These are phyloP conservation scores for Leptopilina syphax DNA, from an alignment of 2,888 invertebrate species.

Conservation along the genomic window DNA sequence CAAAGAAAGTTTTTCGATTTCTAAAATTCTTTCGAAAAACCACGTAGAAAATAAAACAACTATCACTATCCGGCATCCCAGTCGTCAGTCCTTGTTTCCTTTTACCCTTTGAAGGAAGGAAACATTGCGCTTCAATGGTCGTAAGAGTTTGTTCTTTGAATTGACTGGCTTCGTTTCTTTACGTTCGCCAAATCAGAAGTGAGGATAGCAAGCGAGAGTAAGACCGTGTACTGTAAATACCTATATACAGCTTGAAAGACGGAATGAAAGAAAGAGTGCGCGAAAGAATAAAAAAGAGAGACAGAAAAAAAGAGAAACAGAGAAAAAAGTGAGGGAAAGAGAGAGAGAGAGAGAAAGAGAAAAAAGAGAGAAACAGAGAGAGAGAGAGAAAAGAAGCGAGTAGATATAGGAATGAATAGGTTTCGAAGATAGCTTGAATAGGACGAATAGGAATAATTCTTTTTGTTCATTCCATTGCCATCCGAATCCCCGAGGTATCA, in stretches of 20 bases:
- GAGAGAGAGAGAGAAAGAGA: constrained; percentile 42
- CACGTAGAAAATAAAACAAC: not conserved
- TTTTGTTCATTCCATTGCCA: constrained; percentile 51
- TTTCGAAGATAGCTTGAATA: constrained; percentile 51
- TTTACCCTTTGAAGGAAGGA: constrained; percentile 44
- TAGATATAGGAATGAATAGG: constrained; percentile 24
- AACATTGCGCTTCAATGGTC: constrained; percentile 45
- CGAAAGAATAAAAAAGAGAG: not conserved
- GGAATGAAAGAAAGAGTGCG: constrained; percentile 48
- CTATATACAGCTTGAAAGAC: constrained; percentile 3
- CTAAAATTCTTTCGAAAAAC: not conserved
- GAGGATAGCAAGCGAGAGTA: constrained; percentile 31
- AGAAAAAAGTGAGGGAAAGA: no score
- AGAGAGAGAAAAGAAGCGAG: constrained; percentile 31
- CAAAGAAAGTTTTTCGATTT: constrained; percentile 1
- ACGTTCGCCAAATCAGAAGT: constrained; percentile 49
- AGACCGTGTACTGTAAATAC: constrained; percentile 26
- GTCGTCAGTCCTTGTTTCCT: constrained; percentile 11
- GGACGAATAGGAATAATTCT: constrained; percentile 56
- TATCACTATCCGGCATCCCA: not conserved
- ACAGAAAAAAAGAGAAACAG: constrained; percentile 43
- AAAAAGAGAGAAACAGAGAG: constrained; percentile 40
- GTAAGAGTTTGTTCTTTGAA: constrained; percentile 54
- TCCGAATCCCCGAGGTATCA: constrained; percentile 56
- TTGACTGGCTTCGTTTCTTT: constrained; percentile 52